Percentiles rank a stretch among this genome's conserved stretches.
Conservation (phyloP, 2,797 vertebrate genomes). For the Poeciliopsis presidionis region DNA sequence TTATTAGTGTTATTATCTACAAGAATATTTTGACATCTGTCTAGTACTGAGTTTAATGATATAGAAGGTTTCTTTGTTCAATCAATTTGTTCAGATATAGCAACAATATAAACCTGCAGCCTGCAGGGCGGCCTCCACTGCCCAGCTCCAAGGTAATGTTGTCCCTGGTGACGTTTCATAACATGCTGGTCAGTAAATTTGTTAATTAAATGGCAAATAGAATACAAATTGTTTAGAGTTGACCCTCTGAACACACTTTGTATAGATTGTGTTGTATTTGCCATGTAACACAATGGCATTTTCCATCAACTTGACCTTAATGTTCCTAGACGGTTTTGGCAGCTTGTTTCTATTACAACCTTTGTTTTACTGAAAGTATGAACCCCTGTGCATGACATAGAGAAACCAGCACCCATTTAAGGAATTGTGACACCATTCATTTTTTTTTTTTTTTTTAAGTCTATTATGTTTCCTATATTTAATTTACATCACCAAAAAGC, state of each 20-base stretch:
- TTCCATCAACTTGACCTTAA: neutral
- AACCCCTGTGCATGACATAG: neutral
- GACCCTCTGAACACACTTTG: no score
- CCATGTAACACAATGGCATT: neutral
- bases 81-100: neutral
- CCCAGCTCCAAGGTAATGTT: constrained; percentile 10
- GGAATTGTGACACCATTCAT: neutral
- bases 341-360: neutral
- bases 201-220: no score
- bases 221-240: no score
- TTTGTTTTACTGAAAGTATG: neutral
- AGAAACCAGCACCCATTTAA: neutral
- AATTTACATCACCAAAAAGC: neutral
- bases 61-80: neutral
- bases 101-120: constrained; percentile 45
- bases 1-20: neutral
- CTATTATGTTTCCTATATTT: neutral
- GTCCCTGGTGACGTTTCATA: neutral
- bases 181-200: neutral
- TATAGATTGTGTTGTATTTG: neutral
- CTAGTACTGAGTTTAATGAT: neutral
- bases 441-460: neutral
- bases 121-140: constrained; percentile 58
- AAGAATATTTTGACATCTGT: neutral
- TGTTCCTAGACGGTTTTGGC: neutral